Percentiles rank a stretch among this genome's conserved stretches.
phyloP scores from a whole-genome alignment of 2,888 invertebrate genomes.

The Odontocerum albicorne region DNA sequence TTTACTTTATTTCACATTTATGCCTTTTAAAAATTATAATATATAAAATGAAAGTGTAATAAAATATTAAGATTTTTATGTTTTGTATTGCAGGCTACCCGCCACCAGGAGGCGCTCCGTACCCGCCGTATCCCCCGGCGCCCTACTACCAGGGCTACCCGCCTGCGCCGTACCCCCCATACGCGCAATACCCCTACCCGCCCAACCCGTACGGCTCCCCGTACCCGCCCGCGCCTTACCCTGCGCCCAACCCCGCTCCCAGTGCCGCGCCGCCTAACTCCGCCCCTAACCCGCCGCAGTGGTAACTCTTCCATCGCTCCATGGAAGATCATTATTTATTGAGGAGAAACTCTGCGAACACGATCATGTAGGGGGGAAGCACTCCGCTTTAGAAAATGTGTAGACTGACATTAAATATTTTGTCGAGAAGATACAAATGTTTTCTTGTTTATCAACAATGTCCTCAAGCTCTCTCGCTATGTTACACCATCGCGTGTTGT shows the following conservation, averaged over 20 bases:
- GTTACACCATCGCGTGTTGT: too few species aligned
- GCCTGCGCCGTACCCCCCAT: constrained; percentile 47
- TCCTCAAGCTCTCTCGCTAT: too few species aligned
- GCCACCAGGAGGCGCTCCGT: constrained; percentile 33
- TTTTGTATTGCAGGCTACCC: constrained; percentile 44
- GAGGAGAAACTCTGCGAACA: too few species aligned
- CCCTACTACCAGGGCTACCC: constrained; percentile 60
- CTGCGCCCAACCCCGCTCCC: constrained; percentile 38
- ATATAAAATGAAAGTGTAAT: too few species aligned
- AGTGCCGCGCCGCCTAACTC: constrained; percentile 41
- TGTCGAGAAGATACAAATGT: too few species aligned
- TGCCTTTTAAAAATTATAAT: too few species aligned
- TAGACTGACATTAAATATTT: too few species aligned
- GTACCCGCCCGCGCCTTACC: constrained; percentile 38
- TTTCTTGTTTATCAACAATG: too few species aligned
- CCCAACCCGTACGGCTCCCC: constrained; percentile 47
- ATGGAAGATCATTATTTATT: too few species aligned
- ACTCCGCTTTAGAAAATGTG: too few species aligned
- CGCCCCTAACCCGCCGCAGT: constrained; percentile 42
- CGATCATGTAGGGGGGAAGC: too few species aligned
- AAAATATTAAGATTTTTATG: background rate
- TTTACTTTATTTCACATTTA: too few species aligned
- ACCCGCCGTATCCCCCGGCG: constrained; percentile 49
- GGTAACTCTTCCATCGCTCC: constrained; percentile 24
- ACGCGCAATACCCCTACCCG: constrained; percentile 47